Base-by-base conservation (phyloP, 2,113 vertebrate genomes). In the Sinocyclocheilus anophthalmus region DNA sequence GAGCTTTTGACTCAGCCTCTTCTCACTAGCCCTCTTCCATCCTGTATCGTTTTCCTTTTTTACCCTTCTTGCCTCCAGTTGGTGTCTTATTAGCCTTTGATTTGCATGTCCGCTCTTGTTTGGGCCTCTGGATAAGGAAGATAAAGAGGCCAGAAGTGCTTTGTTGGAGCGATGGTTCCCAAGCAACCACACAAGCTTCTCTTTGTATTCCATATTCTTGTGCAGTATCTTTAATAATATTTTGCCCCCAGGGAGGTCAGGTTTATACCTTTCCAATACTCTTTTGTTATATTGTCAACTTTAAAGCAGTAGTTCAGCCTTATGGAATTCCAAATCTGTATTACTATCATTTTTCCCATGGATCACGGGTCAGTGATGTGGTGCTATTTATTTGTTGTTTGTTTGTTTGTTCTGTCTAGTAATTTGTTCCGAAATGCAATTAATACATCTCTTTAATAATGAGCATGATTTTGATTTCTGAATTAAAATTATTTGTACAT, bases 21-120 rank as follows among this genome's bases (percentile, higher is more conserved):
- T 4, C 57, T 18, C 57, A 37, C 42, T 45, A 45, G 8, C 42
- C 2, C 87, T 88, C 78, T 91, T 89, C 81, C 85, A 87, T 88
- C 88, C 77, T 20, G 8, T n/a, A 26, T 80, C 90, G 81, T 86
- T 90, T 88, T 89, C 82, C 79, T 76, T 87, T 42, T 42, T 42
- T 89, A 82, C 90, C 83, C 89, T 87, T 83, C 83, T 83, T 84
- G 84, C 89, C 89, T 59, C 85, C 87, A 87, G 90, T 86, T 75
- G 89, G 86, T 89, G 91, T 88, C 91, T 89, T 88, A 90, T 87
- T 88, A 88, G 89, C 90, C 90, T 91, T 91, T 91, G 90, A 92
- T 91, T 89, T 92, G 92, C 92, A 86, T 90, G 93, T 94, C 91
- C 87, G 90, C 92, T 93, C 92, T 92, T 94, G 94, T 94, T 91